Base-by-base conservation (phyloP, 2,113 vertebrate genomes). In the Mystacornis crossleyi region DNA sequence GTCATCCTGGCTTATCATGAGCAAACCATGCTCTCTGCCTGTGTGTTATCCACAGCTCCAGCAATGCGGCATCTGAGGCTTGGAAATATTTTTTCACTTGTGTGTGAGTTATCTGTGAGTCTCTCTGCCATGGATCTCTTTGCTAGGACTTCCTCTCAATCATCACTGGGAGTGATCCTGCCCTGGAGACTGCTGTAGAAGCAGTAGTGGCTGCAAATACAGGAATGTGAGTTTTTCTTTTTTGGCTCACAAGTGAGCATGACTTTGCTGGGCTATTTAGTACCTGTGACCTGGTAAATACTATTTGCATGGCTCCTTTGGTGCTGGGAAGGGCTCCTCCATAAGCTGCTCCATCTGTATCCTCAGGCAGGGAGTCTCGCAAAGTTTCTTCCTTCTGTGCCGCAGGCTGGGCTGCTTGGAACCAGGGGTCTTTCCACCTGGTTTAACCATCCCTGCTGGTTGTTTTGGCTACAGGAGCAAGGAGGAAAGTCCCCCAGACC, bases 291-390 rank as follows among this genome's bases (percentile, higher is more conserved):
- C 20, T 50, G 18, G 34, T 48, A 65, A 50, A 54, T 92, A 18
- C 7, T 65, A 2, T 78, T 88, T 85, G 31, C 4, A 2, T 60
- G 60, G 28, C 34, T 86, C 4, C 34, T 81, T 93, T 1, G 3
- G 40, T 79, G 55, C 51, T 90, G 69, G 51, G 47, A 67, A 79
- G n/a, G 42, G 43, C 21, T 78, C 4, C 24, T 31, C 28, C 26
- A 2, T 28, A 5, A 65, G 8, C 29, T 69, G 23, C 70, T 85
- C 42, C 73, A 61, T 78, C 91, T 18, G 0, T 17, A 4, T 48
- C 73, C 57, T 91, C 2, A 0, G 24, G 10, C 4, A 3, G 7
- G 15, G 51, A 81, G 28, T 55, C 70, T 47, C 0, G 0, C 24
- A 45, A 4, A 66, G 3, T 69, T 87, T 69, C 31, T 40, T 85